Conservation (phyloP, 2,113 vertebrate genomes). For the Alexandromys fortis region DNA sequence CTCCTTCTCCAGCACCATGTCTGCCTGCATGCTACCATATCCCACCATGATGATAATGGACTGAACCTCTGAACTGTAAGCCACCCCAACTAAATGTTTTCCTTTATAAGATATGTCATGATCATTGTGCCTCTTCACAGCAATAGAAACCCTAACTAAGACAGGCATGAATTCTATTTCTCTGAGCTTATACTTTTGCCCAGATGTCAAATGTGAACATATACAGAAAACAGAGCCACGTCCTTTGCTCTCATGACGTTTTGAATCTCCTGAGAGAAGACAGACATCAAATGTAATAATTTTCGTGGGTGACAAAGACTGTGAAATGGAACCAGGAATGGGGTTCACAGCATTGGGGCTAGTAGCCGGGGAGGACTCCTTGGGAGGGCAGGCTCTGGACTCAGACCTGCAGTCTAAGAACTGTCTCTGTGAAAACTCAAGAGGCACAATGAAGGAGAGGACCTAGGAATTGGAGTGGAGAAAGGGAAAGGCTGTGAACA, state of each 20-base stretch:
- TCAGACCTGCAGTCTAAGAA: not conserved
- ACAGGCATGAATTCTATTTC: not conserved
- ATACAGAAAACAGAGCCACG: not conserved
- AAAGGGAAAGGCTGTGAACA: not conserved
- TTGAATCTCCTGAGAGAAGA: not conserved
- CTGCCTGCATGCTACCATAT: not conserved
- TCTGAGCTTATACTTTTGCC: accelerated
- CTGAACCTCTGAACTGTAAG: not conserved
- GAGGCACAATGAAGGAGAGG: not conserved
- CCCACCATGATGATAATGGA: not conserved
- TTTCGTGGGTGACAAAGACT: not conserved
- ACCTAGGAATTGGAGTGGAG: not conserved
- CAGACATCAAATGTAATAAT: not conserved
- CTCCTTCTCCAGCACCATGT: not conserved
- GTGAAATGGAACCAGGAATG: not conserved
- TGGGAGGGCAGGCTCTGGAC: not conserved
- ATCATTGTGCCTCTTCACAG: too few species aligned
- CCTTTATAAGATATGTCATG: not conserved
- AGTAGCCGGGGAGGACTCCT: not conserved
- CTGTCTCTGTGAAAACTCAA: not conserved
- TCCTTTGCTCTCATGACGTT: not conserved
- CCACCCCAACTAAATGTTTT: not conserved
- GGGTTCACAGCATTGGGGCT: not conserved
- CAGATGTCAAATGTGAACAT: not conserved
- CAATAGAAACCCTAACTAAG: not conserved